phyloP scores from a whole-genome alignment of 2,888 invertebrate genomes.

The Temnothorax unifasciatus region DNA sequence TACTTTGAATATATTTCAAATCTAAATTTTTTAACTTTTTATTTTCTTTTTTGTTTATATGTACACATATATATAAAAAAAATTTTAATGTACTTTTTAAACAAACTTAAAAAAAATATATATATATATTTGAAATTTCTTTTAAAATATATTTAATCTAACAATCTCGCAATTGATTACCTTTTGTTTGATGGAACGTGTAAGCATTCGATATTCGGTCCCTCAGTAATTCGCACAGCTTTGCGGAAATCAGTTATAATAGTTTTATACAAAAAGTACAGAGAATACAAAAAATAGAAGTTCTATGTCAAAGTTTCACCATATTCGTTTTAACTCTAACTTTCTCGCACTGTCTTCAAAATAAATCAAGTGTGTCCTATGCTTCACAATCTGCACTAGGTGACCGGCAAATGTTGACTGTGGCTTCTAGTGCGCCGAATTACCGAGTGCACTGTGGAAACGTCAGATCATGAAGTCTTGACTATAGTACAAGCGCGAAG shows the following conservation, averaged over 20 bases:
- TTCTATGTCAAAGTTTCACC: slow-evolving; percentile 4
- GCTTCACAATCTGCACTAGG: slow-evolving; percentile 11
- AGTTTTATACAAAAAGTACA: not conserved
- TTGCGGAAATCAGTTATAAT: not conserved
- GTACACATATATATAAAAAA: no score
- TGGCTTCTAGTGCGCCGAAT: slow-evolving; percentile 16
- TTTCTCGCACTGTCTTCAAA: not conserved
- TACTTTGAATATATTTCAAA: not conserved
- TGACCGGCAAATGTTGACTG: slow-evolving; percentile 41
- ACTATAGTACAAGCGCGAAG: not conserved
- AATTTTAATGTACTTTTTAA: not conserved
- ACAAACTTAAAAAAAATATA: not conserved
- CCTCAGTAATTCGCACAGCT: not conserved
- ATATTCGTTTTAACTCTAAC: not conserved
- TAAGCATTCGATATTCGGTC: not conserved
- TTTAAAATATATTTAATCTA: not conserved
- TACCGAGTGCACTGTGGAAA: slow-evolving; percentile 23
- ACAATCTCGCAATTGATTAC: not conserved
- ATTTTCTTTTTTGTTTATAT: not conserved
- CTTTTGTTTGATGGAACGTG: not conserved
- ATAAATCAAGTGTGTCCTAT: not conserved
- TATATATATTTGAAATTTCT: not conserved
- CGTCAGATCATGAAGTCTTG: not conserved
- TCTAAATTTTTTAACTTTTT: not conserved
- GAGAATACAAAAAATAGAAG: not conserved